These are phyloP conservation scores for Chroicocephalus ridibundus DNA, from an alignment of 2,113 vertebrate genomes.

Conservation along the genomic window DNA sequence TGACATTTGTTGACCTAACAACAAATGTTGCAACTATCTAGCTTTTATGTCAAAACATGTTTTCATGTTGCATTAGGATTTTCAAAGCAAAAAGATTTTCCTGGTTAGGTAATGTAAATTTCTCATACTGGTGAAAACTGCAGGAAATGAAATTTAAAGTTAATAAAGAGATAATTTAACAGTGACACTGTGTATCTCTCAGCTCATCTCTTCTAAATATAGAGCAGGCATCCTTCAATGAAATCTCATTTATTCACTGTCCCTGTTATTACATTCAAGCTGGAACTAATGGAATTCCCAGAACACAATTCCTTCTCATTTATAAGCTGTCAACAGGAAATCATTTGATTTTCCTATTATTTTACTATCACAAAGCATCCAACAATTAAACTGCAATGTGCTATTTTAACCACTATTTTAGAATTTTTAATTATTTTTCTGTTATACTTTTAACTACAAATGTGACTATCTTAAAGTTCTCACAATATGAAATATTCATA, in stretches of 20 bases:
- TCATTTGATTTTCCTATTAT: neutral
- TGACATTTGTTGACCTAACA: neutral
- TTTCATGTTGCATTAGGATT: neutral
- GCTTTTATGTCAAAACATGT: neutral
- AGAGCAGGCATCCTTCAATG: neutral
- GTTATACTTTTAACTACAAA: neutral
- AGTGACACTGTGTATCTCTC: neutral
- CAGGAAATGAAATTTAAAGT: neutral
- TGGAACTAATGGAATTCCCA: neutral
- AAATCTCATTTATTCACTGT: constrained; percentile 13
- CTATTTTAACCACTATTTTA: neutral
- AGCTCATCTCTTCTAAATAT: neutral
- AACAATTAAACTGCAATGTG: neutral
- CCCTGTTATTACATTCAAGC: neutral
- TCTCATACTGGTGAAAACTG: neutral
- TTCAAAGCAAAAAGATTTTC: neutral
- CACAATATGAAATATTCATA: neutral
- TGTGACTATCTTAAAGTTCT: neutral
- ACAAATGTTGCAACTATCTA: neutral
- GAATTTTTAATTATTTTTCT: neutral
- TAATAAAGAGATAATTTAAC: neutral
- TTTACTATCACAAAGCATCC: neutral
- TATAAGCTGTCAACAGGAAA: neutral
- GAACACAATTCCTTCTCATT: neutral
- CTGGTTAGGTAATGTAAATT: neutral